Conservation (phyloP, 2,113 vertebrate genomes). For the Campylomormyrus tamandua region DNA sequence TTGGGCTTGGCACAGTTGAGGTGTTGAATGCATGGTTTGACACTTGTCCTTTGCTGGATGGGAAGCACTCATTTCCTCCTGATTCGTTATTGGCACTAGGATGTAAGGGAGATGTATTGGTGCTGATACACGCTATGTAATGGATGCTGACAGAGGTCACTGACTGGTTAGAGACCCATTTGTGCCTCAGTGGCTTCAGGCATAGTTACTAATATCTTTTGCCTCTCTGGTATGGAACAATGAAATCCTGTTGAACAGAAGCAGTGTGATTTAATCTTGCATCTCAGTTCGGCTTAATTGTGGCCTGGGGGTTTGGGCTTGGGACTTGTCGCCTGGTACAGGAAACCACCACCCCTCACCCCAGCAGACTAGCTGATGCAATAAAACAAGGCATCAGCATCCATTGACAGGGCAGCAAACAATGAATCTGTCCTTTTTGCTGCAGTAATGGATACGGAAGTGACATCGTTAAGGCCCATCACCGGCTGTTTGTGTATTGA, state of each 20-base stretch:
- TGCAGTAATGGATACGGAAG: not conserved
- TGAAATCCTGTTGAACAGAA: slow-evolving; percentile 65
- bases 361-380: slow-evolving; percentile 62
- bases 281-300: slow-evolving; percentile 69
- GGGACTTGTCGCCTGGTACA: slow-evolving; percentile 65
- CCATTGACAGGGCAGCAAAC: slow-evolving; percentile 48
- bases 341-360: slow-evolving; percentile 53
- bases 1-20: not conserved
- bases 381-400: slow-evolving; percentile 69
- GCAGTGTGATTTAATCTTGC: slow-evolving; percentile 71
- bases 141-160: slow-evolving; percentile 60
- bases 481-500: not conserved
- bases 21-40: not conserved
- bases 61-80: slow-evolving; percentile 39
- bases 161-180: slow-evolving; percentile 59
- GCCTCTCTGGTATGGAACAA: slow-evolving; percentile 50
- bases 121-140: slow-evolving; percentile 36
- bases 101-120: slow-evolving; percentile 43
- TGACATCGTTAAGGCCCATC: not conserved
- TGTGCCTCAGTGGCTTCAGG: slow-evolving; percentile 52
- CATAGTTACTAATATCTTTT: slow-evolving; percentile 53
- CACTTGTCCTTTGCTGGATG: not conserved
- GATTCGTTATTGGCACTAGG: slow-evolving; percentile 13
- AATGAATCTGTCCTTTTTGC: slow-evolving; percentile 53
- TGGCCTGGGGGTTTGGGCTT: slow-evolving; percentile 64